A percentile compares a stretch with the other conserved stretches of the same genome.
Conservation (phyloP, 2,888 invertebrate species). For the Amorpha juglandis region DNA sequence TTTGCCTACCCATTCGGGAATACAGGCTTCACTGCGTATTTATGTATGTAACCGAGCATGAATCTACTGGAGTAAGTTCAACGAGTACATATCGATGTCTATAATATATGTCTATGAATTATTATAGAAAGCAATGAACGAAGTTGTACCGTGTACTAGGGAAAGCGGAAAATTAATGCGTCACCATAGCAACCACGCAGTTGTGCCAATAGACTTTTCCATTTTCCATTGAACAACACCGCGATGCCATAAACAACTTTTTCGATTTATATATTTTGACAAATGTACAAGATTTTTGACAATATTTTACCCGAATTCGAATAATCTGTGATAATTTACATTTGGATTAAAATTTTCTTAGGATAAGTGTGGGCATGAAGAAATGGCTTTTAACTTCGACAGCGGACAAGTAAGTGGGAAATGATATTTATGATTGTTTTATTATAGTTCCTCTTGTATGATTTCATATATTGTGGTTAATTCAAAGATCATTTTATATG, state of each 20-base stretch:
- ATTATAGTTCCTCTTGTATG: not conserved
- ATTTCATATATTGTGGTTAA: no score
- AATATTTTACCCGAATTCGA: constrained; percentile 43
- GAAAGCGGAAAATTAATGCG: constrained; percentile 42
- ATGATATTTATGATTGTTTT: constrained; percentile 34
- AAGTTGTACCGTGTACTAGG: constrained; percentile 34
- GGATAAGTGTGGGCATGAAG: constrained; percentile 32
- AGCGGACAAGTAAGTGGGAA: constrained; percentile 71
- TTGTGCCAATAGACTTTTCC: constrained; percentile 74
- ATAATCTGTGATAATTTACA: constrained; percentile 54
- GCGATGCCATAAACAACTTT: constrained; percentile 40
- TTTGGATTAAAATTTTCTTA: constrained; percentile 44
- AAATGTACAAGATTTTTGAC: constrained; percentile 45
- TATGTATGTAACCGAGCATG: not conserved
- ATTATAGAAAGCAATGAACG: constrained; percentile 4
- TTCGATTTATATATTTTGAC: constrained; percentile 36
- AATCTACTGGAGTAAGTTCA: not conserved
- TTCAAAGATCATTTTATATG: no score
- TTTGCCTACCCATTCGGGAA: no score
- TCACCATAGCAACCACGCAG: constrained; percentile 65
- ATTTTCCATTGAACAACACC: constrained; percentile 53
- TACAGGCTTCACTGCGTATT: no score
- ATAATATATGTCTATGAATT: not conserved
- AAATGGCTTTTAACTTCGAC: constrained; percentile 76
- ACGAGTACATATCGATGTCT: not conserved